A percentile compares a stretch with the other conserved stretches of the same genome.
Evolutionary conservation across 2,888 invertebrate genomes (phyloP).

Genomic region (Rhabditoides inermis): DNA sequence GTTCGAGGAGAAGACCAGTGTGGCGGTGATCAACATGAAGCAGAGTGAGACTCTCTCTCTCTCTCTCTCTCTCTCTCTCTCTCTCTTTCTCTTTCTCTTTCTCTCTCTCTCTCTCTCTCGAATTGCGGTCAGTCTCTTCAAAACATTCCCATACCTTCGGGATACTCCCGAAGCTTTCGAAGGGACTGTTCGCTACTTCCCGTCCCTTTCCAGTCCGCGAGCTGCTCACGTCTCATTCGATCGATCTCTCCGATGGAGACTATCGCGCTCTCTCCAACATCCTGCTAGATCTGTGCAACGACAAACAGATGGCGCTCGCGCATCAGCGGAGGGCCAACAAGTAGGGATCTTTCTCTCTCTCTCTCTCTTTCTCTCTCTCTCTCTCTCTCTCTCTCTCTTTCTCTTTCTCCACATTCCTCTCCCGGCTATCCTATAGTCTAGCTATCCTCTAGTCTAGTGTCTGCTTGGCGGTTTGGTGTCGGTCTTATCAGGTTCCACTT

Average conservation of each 20-base stretch:
- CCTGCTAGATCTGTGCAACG: constrained; percentile 73
- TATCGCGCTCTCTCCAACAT: constrained; percentile 71
- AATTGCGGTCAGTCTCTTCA: no score
- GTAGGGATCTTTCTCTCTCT: no score
- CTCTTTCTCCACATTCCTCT: no score
- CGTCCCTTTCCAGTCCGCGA: constrained; percentile 35
- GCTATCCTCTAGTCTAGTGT: no score
- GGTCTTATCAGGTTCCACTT: no score
- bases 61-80: constrained; percentile 28
- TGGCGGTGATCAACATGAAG: constrained; percentile 38
- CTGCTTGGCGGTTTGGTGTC: no score
- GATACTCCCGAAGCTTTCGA: no score
- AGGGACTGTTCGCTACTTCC: no score
- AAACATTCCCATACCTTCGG: no score
- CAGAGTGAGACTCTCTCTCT: constrained; percentile 28
- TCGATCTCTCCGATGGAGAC: constrained; percentile 56
- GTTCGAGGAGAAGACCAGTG: constrained; percentile 21
- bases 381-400: no score
- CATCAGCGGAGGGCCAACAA: constrained; percentile 80
- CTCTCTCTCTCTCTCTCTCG: constrained; percentile 70
- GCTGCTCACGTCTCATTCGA: constrained; percentile 27
- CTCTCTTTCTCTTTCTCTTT: constrained; percentile 30
- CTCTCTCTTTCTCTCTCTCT: no score
- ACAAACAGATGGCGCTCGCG: constrained; percentile 73
- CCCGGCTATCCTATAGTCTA: no score